phyloP scores from a whole-genome alignment of 1,140 invertebrate genomes.

The Apis dorsata region DNA sequence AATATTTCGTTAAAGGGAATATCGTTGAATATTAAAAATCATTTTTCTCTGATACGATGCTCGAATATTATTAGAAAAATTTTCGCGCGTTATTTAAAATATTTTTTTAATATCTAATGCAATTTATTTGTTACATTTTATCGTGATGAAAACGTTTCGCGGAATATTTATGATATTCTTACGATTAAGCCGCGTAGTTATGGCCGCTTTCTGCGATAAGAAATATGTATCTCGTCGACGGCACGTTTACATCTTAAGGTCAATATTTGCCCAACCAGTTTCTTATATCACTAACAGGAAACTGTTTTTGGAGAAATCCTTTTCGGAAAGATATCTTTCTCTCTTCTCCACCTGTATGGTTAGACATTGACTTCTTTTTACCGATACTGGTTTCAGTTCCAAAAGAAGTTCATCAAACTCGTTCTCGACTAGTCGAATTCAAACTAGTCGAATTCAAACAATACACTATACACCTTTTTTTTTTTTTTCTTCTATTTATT shows the following conservation, averaged over 20 bases:
- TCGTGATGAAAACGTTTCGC: not conserved
- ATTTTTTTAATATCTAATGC: not conserved
- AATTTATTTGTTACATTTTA: conserved; percentile 4
- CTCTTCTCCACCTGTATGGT: not conserved
- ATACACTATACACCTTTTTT: not conserved
- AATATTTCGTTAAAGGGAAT: too few relatives aligned
- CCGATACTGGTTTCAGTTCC: not conserved
- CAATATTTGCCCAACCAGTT: conserved; percentile 12
- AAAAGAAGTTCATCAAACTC: not conserved
- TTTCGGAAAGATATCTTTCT: not conserved
- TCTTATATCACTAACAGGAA: not conserved
- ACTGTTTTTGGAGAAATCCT: not conserved
- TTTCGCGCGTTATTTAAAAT: too few relatives aligned
- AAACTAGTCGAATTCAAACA: not conserved
- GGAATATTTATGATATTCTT: not conserved
- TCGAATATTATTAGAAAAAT: too few relatives aligned
- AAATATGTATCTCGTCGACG: not conserved
- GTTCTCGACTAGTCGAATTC: not conserved
- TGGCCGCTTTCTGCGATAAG: not conserved
- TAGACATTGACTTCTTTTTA: not conserved
- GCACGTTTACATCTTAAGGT: not conserved
- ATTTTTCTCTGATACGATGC: too few relatives aligned
- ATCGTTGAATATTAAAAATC: not conserved
- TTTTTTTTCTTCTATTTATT: not conserved
- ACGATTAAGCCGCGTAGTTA: not conserved